These are phyloP conservation scores for Synanthedon formicaeformis DNA, from an alignment of 2,888 invertebrate genomes.

Conservation along the genomic window DNA sequence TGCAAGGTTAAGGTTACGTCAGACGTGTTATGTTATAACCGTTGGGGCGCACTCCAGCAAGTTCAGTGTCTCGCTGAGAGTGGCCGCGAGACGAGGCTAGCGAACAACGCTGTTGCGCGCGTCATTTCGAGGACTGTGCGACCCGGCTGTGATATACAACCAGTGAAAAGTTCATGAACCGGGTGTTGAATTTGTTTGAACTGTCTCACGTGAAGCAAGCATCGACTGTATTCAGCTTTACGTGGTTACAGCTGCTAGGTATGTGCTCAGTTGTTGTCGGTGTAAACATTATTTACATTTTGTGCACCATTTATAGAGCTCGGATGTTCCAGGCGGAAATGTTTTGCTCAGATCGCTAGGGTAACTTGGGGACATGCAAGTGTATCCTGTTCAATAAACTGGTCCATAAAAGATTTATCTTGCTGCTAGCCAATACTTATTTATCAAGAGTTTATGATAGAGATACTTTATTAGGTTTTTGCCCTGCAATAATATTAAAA, in stretches of 20 bases:
- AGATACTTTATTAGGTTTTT: background rate
- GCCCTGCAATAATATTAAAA: no score
- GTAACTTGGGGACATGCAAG: constrained; percentile 22
- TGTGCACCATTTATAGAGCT: background rate
- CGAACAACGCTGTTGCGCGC: constrained; percentile 43
- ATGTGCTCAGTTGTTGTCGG: constrained; percentile 17
- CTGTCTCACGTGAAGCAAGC: constrained; percentile 48
- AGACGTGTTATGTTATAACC: constrained; percentile 72
- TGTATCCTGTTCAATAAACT: constrained; percentile 48
- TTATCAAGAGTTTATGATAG: background rate
- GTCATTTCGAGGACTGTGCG: constrained; percentile 53
- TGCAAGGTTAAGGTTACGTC: constrained; percentile 72
- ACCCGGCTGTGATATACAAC: constrained; percentile 60
- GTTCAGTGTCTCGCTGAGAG: constrained; percentile 70
- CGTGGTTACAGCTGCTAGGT: constrained; percentile 28
- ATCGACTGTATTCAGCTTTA: constrained; percentile 19
- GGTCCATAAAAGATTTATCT: constrained; percentile 57
- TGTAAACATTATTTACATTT: constrained; percentile 2
- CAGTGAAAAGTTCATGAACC: constrained; percentile 69
- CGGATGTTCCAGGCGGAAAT: background rate
- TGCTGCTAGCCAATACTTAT: constrained; percentile 1
- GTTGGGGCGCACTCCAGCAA: constrained; percentile 67
- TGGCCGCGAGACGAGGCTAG: constrained; percentile 64
- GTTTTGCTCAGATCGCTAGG: background rate
- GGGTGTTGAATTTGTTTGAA: constrained; percentile 64